Percentiles rank a stretch among this genome's conserved stretches.
phyloP scores from a whole-genome alignment of 2,113 vertebrate genomes.

The Daboia siamensis region DNA sequence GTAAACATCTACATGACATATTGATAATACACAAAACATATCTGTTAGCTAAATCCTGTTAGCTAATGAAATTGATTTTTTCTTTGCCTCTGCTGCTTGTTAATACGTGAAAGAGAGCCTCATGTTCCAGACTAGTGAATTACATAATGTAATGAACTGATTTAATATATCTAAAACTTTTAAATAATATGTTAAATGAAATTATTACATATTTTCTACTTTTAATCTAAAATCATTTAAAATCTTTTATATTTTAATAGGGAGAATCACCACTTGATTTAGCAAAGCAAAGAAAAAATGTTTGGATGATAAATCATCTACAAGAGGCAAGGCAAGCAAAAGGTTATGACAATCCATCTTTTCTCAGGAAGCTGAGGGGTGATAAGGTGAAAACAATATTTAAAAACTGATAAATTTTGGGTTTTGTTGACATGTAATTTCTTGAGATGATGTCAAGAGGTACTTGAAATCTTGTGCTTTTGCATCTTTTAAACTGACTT shows the following conservation, averaged over 20 bases:
- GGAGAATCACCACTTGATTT: conserved; percentile 96
- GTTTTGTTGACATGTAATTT: not conserved
- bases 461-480: not conserved
- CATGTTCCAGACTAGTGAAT: not conserved
- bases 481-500: not conserved
- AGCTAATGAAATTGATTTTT: conserved; percentile 64
- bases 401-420: not conserved
- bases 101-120: conserved; percentile 43
- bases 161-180: conserved; percentile 14
- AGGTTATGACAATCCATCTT: conserved; percentile 96
- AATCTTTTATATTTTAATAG: conserved; percentile 62
- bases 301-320: conserved; percentile 98
- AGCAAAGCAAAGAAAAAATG: conserved; percentile 97
- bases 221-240: conserved; percentile 59
- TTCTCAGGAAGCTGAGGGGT: conserved; percentile 93
- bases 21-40: conserved; percentile 43
- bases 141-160: not conserved
- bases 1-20: not conserved
- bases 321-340: conserved; percentile 97
- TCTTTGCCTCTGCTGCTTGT: conserved; percentile 68
- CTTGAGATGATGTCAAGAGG: not conserved
- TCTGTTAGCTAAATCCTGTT: conserved; percentile 53
- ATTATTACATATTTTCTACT: not conserved
- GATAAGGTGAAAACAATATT: conserved; percentile 82
- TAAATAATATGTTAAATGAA: conserved; percentile 27